Percentiles rank a stretch among this genome's conserved stretches.
phyloP scores from a whole-genome alignment of 2,888 invertebrate genomes.

The Dascillus cervinus region DNA sequence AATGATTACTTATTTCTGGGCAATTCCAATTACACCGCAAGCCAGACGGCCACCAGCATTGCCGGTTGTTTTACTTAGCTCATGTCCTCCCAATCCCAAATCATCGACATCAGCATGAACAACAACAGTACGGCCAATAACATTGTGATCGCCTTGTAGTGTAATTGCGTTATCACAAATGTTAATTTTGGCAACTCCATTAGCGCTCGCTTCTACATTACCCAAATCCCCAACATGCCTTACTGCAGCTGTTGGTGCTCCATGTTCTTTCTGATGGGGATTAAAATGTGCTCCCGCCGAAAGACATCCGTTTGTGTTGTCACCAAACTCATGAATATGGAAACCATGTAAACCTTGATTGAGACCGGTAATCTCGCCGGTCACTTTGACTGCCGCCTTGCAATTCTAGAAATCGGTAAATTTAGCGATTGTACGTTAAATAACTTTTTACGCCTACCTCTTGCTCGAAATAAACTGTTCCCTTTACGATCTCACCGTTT shows the following conservation, averaged over 20 bases:
- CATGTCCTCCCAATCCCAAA: slow-evolving; percentile 86
- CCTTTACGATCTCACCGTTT: slow-evolving; percentile 70
- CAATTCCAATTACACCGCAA: slow-evolving; percentile 82
- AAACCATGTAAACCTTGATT: slow-evolving; percentile 77
- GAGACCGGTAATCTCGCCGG: slow-evolving; percentile 75
- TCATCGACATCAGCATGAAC: slow-evolving; percentile 93
- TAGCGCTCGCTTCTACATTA: slow-evolving; percentile 60
- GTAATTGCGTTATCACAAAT: slow-evolving; percentile 58
- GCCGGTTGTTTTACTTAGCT: slow-evolving; percentile 87
- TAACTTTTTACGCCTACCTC: slow-evolving; percentile 45
- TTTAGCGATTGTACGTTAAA: neutral
- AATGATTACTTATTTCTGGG: slow-evolving; percentile 37
- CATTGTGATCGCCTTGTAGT: slow-evolving; percentile 62
- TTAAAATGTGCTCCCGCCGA: slow-evolving; percentile 94
- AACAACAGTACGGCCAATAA: slow-evolving; percentile 79
- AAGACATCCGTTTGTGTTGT: slow-evolving; percentile 92
- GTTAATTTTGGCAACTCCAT: slow-evolving; percentile 59
- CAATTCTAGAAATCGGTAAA: slow-evolving; percentile 38
- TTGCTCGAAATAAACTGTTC: slow-evolving; percentile 76
- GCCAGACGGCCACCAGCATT: slow-evolving; percentile 89
- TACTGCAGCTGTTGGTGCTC: slow-evolving; percentile 60
- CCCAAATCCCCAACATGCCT: slow-evolving; percentile 92
- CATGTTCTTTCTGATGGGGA: slow-evolving; percentile 73
- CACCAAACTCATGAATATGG: slow-evolving; percentile 95
- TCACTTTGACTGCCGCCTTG: slow-evolving; percentile 64